Evolutionary conservation across 2,888 invertebrate genomes (phyloP), one percentile per base, ranked within the genome.

Genomic region (Trichogramma dendrolimi): DNA sequence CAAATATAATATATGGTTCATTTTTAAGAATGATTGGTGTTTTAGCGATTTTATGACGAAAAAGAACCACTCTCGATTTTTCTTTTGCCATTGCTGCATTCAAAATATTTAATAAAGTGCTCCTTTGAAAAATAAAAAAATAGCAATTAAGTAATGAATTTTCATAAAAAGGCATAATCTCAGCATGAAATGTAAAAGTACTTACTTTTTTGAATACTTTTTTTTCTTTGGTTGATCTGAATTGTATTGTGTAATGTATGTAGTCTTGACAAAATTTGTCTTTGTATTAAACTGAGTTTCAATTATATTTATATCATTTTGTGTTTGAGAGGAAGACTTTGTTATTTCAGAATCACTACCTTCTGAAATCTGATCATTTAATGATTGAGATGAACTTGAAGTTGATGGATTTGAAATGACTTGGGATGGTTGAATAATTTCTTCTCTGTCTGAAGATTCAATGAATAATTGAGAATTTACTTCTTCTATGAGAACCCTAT

Each of bases 401-500:
- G 58, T 53, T 43, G 58, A 55, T 51, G 63, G 54, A 54, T 53
- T 61, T 58, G 59, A 61, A 41, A 63, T 65, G 6, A 56, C 53
- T 47, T 60, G 58, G n/a, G 65, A 59, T 11, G n/a, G n/a, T 44
- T 14, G 2, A 43, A 11, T 5, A 3, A 49, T 11, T 48, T 53
- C 6, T 6, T 8, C 4, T 44, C 46, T 51, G 2, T 52, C 10
- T 44, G 56, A 7, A 1, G 40, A 10, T 51, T 51, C 52, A 5
- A 44, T n/a, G 44, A 49, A 5, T n/a, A 53, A 4, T 48, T 63
- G 61, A 46, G 53, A 58, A 4, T 46, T 59, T 54, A 61, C 46
- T 8, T 65, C 63, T 63, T 65, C 65, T 56, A 65, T 65, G 2
- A 65, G 48, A 51, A 63, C 65, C 56, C 65, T 65, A 7, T 7